Conservation (phyloP, 2,113 vertebrate species). For the Rhagologus leucostigma region DNA sequence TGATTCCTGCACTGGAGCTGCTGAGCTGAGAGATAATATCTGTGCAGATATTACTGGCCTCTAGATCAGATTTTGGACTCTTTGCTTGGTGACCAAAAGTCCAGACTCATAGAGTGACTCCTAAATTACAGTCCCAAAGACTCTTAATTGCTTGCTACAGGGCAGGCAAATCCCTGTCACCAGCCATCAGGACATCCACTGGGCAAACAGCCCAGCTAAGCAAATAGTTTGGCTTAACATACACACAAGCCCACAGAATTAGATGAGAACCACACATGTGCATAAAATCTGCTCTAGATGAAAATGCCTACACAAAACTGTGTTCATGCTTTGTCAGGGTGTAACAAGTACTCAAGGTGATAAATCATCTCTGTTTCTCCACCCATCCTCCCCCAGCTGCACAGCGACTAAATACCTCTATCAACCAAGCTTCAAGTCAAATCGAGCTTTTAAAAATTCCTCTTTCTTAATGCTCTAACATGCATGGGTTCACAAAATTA, state of each 20-base stretch:
- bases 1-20: not conserved
- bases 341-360: not conserved
- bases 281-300: not conserved
- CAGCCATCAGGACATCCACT: constrained; percentile 17
- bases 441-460: constrained; percentile 71
- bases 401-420: constrained; percentile 51
- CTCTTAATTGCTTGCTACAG: not conserved
- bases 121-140: not conserved
- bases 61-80: not conserved
- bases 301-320: not conserved
- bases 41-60: not conserved
- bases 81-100: not conserved
- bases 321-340: constrained; percentile 41
- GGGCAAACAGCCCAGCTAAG: constrained; percentile 37
- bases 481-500: constrained; percentile 76
- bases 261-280: constrained; percentile 43
- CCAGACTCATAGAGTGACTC: not conserved
- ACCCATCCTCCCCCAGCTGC: not conserved
- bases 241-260: not conserved
- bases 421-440: constrained; percentile 50
- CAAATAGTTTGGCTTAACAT: constrained; percentile 22
- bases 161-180: constrained; percentile 16
- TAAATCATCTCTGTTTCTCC: constrained; percentile 25
- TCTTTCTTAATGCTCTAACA: constrained; percentile 72
- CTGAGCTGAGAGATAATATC: not conserved